Conservation (phyloP, 64 coral and sea anemone genomes). For the Pocillopora verrucosa region DNA sequence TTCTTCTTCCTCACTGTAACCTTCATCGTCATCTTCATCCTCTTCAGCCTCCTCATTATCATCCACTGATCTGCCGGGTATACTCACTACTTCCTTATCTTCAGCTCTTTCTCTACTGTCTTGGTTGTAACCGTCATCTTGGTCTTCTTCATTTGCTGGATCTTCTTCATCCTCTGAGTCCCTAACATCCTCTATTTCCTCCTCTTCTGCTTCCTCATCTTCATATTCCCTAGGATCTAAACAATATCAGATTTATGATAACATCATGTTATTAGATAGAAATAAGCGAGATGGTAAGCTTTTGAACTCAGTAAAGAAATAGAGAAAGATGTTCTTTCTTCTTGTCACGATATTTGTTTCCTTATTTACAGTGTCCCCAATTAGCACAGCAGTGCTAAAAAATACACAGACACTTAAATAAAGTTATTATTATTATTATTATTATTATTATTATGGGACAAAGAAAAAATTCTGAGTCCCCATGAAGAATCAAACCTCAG, state of each 20-base stretch:
- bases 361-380: too few species aligned
- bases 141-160: background rate
- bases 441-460: too few species aligned
- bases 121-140: background rate
- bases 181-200: background rate
- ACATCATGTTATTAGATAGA: too few species aligned
- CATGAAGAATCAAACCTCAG: too few species aligned
- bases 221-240: background rate
- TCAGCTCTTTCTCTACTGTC: background rate
- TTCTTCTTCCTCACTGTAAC: background rate
- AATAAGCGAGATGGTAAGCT: too few species aligned
- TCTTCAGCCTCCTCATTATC: constrained; percentile 1
- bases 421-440: too few species aligned
- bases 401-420: too few species aligned
- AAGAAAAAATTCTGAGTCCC: too few species aligned
- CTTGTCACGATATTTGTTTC: too few species aligned
- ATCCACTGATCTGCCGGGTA: constrained; percentile 1
- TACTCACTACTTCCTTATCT: constrained; percentile 11
- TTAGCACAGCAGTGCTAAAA: too few species aligned
- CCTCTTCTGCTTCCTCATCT: background rate
- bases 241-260: background rate
- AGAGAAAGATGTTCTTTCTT: too few species aligned
- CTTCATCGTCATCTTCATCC: background rate
- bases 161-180: constrained; percentile 4
- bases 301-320: too few species aligned